Evolutionary conservation across 2,113 vertebrate genomes (phyloP), one percentile per base, ranked within the genome.

Genomic region (Apus apus): DNA sequence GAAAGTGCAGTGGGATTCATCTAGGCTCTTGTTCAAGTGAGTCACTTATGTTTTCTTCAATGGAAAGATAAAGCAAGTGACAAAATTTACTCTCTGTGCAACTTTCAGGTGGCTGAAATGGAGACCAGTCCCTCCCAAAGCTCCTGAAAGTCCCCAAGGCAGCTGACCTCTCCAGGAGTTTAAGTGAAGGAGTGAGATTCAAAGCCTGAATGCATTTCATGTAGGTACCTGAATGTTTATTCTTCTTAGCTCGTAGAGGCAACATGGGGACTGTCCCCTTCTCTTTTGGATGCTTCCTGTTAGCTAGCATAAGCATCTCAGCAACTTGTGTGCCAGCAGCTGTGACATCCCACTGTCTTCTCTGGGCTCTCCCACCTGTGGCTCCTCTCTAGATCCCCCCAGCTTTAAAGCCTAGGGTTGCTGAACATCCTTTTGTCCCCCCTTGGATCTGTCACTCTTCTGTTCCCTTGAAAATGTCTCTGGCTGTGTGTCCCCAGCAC

Each of bases 11-110:
- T 57, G 40, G 17, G 38, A 60, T 60, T 87, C 53, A 23, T 20
- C 36, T 17, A 32, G 27, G 30, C 13, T 74, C 51, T 70, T 75
- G n/a, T 51, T 54, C 20, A 43, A 70, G 25, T 11, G 9, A 38
- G 11, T 43, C 23, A 23, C 4, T 32, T 43, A 27, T 29, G 3
- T 56, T 72, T 89, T 60, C 27, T 68, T 27, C 34, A 23, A 18
- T 68, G 21, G 29, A 60, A 84, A 51, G 21, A 30, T 5, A 13
- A 0, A 70, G 20, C 6, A 61, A 0, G 1, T 8, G 23, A 20
- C 32, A 81, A 70, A 57, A 78, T 38, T 20, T 67, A 7, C 43
- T 90, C 46, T 48, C 1, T 9, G 5, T 26, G 30, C 6, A 29
- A 9, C 11, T 34, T 60, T 17, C 9, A 30, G n/a, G 11, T 67